A percentile compares a stretch with the other conserved stretches of the same genome.
phyloP scores from a whole-genome alignment of 2,113 vertebrate genomes.

The Anthoscopus minutus region DNA sequence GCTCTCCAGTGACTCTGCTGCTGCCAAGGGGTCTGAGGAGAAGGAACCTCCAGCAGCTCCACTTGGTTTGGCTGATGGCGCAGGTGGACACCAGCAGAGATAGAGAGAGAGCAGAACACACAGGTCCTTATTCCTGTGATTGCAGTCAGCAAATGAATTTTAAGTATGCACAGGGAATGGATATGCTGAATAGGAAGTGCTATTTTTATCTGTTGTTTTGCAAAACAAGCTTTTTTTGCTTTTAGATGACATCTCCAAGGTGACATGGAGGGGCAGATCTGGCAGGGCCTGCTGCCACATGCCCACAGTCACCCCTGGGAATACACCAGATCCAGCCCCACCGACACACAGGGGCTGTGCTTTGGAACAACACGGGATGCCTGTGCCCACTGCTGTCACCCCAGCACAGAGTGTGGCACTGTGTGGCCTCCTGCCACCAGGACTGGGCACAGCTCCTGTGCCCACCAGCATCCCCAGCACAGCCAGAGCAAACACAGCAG shows the following conservation, averaged over 20 bases:
- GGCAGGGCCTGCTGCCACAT: background rate
- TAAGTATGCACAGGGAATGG: rapidly evolving
- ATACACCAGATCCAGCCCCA: background rate
- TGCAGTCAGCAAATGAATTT: background rate
- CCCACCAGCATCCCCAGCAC: background rate
- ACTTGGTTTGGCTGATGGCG: rapidly evolving
- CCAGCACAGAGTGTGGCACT: rapidly evolving
- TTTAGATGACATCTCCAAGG: slow-evolving; percentile 6
- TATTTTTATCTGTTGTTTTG: slow-evolving; percentile 9
- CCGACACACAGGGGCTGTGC: rapidly evolving
- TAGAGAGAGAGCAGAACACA: too few relatives aligned
- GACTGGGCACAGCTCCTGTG: background rate
- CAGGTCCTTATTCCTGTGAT: background rate
- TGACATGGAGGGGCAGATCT: background rate
- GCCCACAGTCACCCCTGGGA: background rate
- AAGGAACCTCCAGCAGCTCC: background rate
- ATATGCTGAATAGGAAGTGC: slow-evolving; percentile 13
- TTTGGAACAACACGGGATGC: rapidly evolving
- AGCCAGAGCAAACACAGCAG: rapidly evolving
- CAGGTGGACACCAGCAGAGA: background rate
- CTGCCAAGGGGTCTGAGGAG: background rate
- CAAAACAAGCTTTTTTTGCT: background rate
- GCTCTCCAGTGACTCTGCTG: background rate
- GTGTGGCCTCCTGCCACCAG: background rate
- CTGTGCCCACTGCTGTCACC: background rate